Evolutionary conservation across 2,888 invertebrate species (phyloP), one percentile per base, ranked within the genome.

Genomic region (Leptinotarsa peninsularis): DNA sequence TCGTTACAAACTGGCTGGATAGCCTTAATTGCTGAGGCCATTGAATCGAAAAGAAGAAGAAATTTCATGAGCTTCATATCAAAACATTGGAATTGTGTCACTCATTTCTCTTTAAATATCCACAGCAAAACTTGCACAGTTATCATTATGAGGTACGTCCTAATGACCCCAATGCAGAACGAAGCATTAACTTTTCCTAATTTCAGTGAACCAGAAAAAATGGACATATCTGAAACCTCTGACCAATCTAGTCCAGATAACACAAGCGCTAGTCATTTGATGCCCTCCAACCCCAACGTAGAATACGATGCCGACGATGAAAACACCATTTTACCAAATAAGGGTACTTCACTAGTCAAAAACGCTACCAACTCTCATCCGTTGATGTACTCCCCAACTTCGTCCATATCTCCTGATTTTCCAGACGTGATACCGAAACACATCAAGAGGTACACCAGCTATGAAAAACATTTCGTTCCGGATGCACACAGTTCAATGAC

Each of bases 301-400:
- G 81, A 81, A 60, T 79, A 81, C 50, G 79, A 82, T 49, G 76
- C 75, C 18, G 69, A 58, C 33, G 71, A 52, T 43, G 70, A 69
- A 67, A 71, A 52, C 54, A 75, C 66, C 14, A 58, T 49, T 18
- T 21, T 27, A 2, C 15, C 49, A 15, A 58, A 70, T 21, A 49
- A 50, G 50, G 58, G 23, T 23, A 2, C 49, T 18, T 21, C 71
- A 49, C 58, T 54, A n/a, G 72, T 75, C 49, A 76, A 80, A 70
- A 87, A 87, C 81, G 88, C 88, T 66, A 89, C 88, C 60, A 85
- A 88, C 82, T 88, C 86, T 23, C 89, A 89, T 81, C 89, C 89
- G 5, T 80, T 89, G 73, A 88, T 89, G 88, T 84, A 83, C 78
- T 86, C 87, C 10, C 85, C 87, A 17, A 80, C 81, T 21, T 85